These are phyloP conservation scores for Pteruthius melanotis DNA, from an alignment of 2,113 vertebrate genomes.

Conservation along the genomic window DNA sequence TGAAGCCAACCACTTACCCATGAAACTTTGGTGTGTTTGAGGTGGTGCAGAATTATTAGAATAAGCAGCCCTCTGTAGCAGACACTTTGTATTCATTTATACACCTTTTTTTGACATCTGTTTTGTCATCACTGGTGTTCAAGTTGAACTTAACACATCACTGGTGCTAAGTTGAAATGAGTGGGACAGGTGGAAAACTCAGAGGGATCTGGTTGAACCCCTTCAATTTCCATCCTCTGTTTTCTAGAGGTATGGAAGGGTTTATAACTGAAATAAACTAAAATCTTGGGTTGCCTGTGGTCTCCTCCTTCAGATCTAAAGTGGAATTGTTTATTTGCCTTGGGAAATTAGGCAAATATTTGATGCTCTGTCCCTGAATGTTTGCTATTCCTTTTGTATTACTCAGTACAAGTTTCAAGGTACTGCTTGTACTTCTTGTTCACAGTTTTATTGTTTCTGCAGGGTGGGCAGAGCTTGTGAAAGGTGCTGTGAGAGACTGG, in stretches of 20 bases:
- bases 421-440: neutral
- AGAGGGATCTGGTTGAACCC: neutral
- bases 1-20: neutral
- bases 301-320: neutral
- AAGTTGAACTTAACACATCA: no score
- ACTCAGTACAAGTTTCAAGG: neutral
- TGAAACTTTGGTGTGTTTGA: neutral
- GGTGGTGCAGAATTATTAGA: neutral
- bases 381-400: neutral
- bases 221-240: neutral
- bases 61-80: neutral
- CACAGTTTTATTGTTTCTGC: neutral
- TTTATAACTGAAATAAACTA: neutral
- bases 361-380: neutral
- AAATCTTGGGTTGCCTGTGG: neutral
- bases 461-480: neutral
- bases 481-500: neutral
- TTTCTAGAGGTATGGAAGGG: neutral
- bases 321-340: neutral
- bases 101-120: neutral
- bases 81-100: neutral
- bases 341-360: neutral
- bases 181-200: neutral
- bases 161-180: no score
- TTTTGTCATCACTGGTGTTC: neutral